Base-by-base conservation (phyloP, 2,888 invertebrate species). In the Trichogramma evanescens region DNA sequence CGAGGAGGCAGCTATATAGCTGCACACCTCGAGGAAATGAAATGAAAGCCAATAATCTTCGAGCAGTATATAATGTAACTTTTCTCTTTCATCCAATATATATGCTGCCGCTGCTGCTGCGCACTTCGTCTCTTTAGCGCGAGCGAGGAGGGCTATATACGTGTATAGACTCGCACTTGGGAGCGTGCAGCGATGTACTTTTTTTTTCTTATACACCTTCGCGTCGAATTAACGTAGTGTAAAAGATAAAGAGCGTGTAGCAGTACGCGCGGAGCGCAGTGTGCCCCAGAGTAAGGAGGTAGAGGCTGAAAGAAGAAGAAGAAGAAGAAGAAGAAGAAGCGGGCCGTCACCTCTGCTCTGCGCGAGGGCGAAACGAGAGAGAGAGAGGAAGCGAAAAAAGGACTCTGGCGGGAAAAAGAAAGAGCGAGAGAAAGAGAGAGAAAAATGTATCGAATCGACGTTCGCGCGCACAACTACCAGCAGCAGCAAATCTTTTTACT, bases 371-470 rank as follows among this genome's bases (percentile, higher is more conserved):
- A 8, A 58, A 48, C 13, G 41, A 41, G 48, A 58, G 50, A 55
- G 62, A 62, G 53, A 42, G 42, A 42, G 56, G 48, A 56, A 52
- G 59, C 54, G 45, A 56, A 61, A 56, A 61, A 62, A 59, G 55
- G 10, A 44, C 48, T 50, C 50, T 41, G 54, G 52, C 38, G 40
- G 10, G 40, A 56, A 50, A 49, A 40, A 59, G 51, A 50, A 50
- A 56, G 54, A 58, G 54, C 55, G 51, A 58, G 48, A 41, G 49
- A 6, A 48, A 56, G 9, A 38, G 51, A 50, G 58, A 58, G 48
- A 41, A 56, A 51, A 51, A 40, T 45, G 51, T 50, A 44, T 50
- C 51, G 40, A 56, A 51, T 56, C 46, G 39, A 13, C 5, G 56
- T 13, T 45, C 49, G 44, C 7, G 48, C 44, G 9, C 39, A 13